Conservation (phyloP, 2,888 invertebrate genomes). For the Gerris lacustris region DNA sequence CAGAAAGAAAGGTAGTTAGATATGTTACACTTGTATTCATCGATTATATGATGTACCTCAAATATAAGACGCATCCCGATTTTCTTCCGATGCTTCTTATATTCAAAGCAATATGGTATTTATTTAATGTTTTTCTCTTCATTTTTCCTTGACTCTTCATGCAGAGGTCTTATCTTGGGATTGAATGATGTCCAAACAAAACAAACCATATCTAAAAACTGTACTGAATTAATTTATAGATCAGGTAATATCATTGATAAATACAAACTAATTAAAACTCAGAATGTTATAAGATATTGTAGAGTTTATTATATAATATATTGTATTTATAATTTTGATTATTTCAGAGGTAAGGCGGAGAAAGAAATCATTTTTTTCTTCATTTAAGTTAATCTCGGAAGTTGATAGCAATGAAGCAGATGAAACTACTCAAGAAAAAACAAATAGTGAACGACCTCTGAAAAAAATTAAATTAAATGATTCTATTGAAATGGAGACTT, state of each 20-base stretch:
- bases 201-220: conserved; percentile 10
- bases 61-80: too few species aligned
- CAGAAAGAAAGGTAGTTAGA: too few species aligned
- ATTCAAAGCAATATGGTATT: too few species aligned
- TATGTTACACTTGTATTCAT: too few species aligned
- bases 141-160: not conserved
- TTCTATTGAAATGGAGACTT: too few species aligned
- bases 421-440: not conserved
- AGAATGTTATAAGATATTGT: too few species aligned
- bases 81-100: too few species aligned
- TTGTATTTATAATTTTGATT: too few species aligned
- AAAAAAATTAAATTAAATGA: not conserved
- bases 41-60: too few species aligned
- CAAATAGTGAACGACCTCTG: not conserved
- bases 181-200: conserved; percentile 17
- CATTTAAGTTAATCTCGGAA: not conserved
- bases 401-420: not conserved
- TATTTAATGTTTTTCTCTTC: too few species aligned
- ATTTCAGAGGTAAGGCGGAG: not conserved
- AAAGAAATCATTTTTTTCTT: not conserved
- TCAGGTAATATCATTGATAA: not conserved
- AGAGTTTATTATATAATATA: too few species aligned
- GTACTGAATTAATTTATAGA: conserved; percentile 10
- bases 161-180: conserved; percentile 20
- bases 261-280: too few species aligned